These are phyloP conservation scores for Melopsittacus undulatus DNA, from an alignment of 2,797 vertebrate genomes.

Conservation along the genomic window DNA sequence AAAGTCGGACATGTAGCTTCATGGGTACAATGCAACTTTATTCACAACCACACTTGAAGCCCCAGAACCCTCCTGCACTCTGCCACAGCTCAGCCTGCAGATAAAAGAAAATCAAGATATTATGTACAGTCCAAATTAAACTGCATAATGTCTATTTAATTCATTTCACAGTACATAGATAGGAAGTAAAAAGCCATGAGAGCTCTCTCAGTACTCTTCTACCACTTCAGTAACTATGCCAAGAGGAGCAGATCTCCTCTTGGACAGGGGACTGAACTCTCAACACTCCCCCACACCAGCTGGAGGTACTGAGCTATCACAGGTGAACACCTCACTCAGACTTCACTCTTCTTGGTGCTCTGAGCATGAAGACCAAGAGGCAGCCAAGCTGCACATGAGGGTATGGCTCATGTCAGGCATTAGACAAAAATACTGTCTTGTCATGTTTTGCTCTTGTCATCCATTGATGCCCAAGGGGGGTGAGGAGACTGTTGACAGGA, in stretches of 20 bases:
- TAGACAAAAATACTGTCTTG: not conserved
- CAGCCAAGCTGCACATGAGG: not conserved
- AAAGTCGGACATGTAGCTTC: not conserved
- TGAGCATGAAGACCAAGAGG: not conserved
- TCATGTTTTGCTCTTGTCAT: not conserved
- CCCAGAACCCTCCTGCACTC: not conserved
- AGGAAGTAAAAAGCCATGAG: not conserved
- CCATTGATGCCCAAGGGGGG: not conserved
- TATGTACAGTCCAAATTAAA: not conserved
- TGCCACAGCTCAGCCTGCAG: not conserved
- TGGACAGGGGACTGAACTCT: not conserved
- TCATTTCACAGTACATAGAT: fast-evolving
- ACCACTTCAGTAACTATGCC: not conserved
- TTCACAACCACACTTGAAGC: not conserved
- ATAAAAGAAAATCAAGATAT: not conserved
- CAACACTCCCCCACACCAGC: not conserved
- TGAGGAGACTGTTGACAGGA: not conserved
- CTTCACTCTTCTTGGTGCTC: not conserved
- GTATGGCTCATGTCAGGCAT: not conserved
- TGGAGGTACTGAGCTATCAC: not conserved
- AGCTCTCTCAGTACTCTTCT: not conserved
- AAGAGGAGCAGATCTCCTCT: not conserved
- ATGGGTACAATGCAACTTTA: not conserved
- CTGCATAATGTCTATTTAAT: not conserved
- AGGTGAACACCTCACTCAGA: not conserved